Conservation (phyloP, 1,140 invertebrate species). For the Bicyclus anynana region DNA sequence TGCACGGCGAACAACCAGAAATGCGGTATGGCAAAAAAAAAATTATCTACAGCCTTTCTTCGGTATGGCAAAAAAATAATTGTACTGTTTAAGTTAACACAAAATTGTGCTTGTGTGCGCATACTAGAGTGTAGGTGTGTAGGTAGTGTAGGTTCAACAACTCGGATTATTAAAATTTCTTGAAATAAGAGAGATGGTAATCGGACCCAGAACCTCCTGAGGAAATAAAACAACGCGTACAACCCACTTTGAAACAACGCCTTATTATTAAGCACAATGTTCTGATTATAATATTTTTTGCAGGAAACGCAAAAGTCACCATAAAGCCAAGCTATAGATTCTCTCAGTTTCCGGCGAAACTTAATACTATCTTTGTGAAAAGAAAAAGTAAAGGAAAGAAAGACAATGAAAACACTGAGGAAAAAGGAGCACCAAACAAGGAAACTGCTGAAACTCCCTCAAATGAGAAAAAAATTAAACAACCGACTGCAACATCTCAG, state of each 20-base stretch:
- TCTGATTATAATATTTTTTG: neutral
- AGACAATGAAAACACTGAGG: neutral
- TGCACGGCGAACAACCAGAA: slow-evolving; percentile 30
- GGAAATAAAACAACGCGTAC: too few relatives aligned
- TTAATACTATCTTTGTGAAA: slow-evolving; percentile 36
- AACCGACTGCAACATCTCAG: neutral
- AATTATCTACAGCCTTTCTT: too few relatives aligned
- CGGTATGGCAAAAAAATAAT: too few relatives aligned
- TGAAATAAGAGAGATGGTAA: too few relatives aligned
- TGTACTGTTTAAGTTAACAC: too few relatives aligned
- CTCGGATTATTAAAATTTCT: too few relatives aligned
- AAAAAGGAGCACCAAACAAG: neutral
- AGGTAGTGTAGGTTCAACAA: too few relatives aligned
- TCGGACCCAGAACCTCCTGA: too few relatives aligned
- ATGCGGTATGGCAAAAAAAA: slow-evolving; percentile 37
- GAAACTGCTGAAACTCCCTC: neutral
- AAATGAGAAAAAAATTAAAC: slow-evolving; percentile 3
- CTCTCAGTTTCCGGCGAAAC: slow-evolving; percentile 36
- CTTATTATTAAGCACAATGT: too few relatives aligned
- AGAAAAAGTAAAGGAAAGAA: neutral
- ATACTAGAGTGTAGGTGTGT: too few relatives aligned
- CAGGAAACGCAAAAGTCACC: slow-evolving; percentile 44
- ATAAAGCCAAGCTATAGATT: slow-evolving; percentile 47
- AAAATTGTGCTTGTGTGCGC: too few relatives aligned
- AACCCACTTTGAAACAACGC: too few relatives aligned